Base-by-base conservation (phyloP, 2,888 invertebrate species). In the Andrena flavipes region DNA sequence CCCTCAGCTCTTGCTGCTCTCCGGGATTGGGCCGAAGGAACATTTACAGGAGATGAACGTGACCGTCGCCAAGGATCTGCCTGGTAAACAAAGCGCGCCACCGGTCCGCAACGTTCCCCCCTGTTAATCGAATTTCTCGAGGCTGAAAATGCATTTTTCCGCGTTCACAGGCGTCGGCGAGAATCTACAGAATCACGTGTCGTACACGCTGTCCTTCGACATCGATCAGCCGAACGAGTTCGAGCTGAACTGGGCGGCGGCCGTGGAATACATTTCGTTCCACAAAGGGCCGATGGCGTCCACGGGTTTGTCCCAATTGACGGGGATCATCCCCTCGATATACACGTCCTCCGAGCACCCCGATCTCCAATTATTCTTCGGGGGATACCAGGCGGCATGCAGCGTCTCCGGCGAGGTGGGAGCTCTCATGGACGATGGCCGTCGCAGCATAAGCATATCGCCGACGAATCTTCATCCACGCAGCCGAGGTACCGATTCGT, bases 141-240 rank as follows among this genome's bases (percentile, higher is more conserved):
- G 13, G 30, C 54, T 54, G 23, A 29, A 29, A 49, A 48, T 23
- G 1, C 10, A n/a, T 29, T 20, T 10, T 26, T 16, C 30, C 13
- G 2, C 48, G 2, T 29, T 2, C 10, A 2, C 63, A 86, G 96
- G 96, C 0, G 96, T 97, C 0, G 96, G 97, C 0, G 95, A 95
- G 89, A 97, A 96, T 90, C 93, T 97, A 0, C 96, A 96, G 77
- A 96, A 96, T 90, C 96, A 97, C 88, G 96, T 96, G 0, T 96
- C 96, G 0, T 95, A 96, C 48, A 94, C 94, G 6, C 84, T 96
- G 8, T 94, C 95, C n/a, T 96, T 95, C 89, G 94, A 94, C 0
- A 92, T 96, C 87, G 89, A 93, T 59, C 94, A 95, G 59, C 94
- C 95, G 0, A 95, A 95, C 60, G 91, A 94, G 0, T 95, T 95